A percentile compares a stretch with the other conserved stretches of the same genome.
phyloP scores from a whole-genome alignment of 1,140 invertebrate genomes.

The Ericerus pela region DNA sequence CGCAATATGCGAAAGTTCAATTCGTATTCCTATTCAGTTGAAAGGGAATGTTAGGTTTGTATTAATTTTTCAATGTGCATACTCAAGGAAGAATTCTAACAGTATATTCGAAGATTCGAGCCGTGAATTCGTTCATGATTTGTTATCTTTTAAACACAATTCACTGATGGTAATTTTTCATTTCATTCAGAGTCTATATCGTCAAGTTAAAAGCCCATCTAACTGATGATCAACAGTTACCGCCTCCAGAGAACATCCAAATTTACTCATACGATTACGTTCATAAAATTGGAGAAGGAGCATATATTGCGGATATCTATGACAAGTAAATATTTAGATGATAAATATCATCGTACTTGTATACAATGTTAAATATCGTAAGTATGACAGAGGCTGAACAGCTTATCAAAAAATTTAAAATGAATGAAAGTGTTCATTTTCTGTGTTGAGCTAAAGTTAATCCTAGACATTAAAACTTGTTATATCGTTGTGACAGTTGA shows the following conservation, averaged over 20 bases:
- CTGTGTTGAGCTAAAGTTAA: too few relatives aligned
- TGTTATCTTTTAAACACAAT: not conserved
- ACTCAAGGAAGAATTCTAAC: too few relatives aligned
- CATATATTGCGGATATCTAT: constrained; percentile 69
- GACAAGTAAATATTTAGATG: constrained; percentile 46
- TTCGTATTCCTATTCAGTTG: too few relatives aligned
- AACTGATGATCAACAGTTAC: constrained; percentile 46
- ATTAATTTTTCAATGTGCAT: too few relatives aligned
- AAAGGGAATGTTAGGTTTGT: too few relatives aligned
- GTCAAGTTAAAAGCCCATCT: constrained; percentile 49
- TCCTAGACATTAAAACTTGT: not conserved
- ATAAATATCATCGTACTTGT: too few relatives aligned
- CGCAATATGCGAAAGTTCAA: too few relatives aligned
- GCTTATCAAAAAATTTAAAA: too few relatives aligned
- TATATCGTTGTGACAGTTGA: not conserved
- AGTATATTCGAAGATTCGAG: too few relatives aligned
- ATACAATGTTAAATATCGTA: not conserved
- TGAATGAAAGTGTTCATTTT: too few relatives aligned
- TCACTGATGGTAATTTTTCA: constrained; percentile 16
- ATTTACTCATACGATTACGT: constrained; percentile 57
- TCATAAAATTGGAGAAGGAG: constrained; percentile 45
- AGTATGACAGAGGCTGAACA: too few relatives aligned
- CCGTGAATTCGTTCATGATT: not conserved
- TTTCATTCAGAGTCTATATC: constrained; percentile 46
- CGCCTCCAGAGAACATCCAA: constrained; percentile 45